Evolutionary conservation across 2,797 vertebrate genomes (phyloP), one percentile per base, ranked within the genome.

Genomic region (Brotula barbata): DNA sequence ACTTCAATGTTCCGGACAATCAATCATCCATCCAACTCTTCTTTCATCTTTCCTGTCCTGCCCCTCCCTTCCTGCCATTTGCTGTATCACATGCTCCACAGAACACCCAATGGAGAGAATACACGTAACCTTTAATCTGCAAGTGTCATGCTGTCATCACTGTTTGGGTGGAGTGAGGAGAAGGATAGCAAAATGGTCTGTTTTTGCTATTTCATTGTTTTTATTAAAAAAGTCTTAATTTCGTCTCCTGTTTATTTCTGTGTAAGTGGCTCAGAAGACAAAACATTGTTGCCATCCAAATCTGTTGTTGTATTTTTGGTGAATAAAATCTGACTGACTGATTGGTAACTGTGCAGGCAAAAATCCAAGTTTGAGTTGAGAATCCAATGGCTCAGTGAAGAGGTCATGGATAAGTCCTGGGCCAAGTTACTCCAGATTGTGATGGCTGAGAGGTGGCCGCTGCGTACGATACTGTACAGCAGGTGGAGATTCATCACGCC

Each of bases 11-110:
- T 80, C 70, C 66, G 53, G 23, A 45, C 68, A 78, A 78, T 84
- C 73, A 63, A 79, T 85, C 84, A 77, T 71, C 60, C 55, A 41
- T 81, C 56, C 39, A 21, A 46, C 59, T 80, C 56, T 36, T 19
- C 58, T 57, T 72, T 73, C 33, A 23, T 73, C 65, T 74, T 73
- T 66, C 78, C 68, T 73, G 67, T 48, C 41, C 31, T 25, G 23
- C 60, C 59, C 73, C 70, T 76, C 69, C 79, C 69, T 81, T 82
- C 78, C 78, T 75, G 73, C 54, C 48, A 23, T 77, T 64, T 53
- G 36, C 57, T 10, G 34, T 77, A 77, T 85, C 74, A 62, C 68
- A 60, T 80, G 83, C 82, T 87, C 73, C 74, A 76, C 61, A 59
- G 22, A 42, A 46, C 17, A 33, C 73, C 61, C 60, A 0, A 6